These are phyloP conservation scores for Mareca strepera DNA, from an alignment of 2,797 vertebrate species.

Conservation along the genomic window DNA sequence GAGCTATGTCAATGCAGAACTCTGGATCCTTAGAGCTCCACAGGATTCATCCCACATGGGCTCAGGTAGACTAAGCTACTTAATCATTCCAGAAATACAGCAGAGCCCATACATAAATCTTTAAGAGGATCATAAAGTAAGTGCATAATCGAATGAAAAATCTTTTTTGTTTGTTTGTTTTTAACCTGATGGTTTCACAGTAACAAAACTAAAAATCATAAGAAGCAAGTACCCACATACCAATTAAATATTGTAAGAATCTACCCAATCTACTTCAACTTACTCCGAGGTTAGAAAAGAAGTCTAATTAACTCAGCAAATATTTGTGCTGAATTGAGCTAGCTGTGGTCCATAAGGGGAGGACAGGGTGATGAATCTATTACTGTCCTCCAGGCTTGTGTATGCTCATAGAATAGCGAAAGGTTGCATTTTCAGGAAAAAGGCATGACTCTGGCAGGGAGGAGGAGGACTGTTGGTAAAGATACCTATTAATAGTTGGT, in stretches of 20 bases:
- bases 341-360: background rate
- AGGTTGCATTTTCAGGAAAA: background rate
- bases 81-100: background rate
- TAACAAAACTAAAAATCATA: background rate
- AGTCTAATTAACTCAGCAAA: slow-evolving; percentile 36
- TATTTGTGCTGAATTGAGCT: slow-evolving; percentile 33
- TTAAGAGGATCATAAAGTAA: background rate
- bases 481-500: rapidly evolving
- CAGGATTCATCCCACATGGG: background rate
- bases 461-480: background rate
- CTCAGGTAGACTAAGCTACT: background rate
- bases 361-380: background rate
- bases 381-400: rapidly evolving
- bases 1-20: background rate
- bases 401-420: background rate
- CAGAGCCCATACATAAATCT: background rate
- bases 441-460: background rate
- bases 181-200: background rate
- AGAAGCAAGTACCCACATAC: background rate
- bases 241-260: background rate
- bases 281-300: background rate
- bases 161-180: background rate
- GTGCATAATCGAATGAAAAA: background rate
- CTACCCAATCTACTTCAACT: background rate
- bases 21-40: background rate